phyloP scores from a whole-genome alignment of 2,797 vertebrate genomes.

The Nyctibius grandis region DNA sequence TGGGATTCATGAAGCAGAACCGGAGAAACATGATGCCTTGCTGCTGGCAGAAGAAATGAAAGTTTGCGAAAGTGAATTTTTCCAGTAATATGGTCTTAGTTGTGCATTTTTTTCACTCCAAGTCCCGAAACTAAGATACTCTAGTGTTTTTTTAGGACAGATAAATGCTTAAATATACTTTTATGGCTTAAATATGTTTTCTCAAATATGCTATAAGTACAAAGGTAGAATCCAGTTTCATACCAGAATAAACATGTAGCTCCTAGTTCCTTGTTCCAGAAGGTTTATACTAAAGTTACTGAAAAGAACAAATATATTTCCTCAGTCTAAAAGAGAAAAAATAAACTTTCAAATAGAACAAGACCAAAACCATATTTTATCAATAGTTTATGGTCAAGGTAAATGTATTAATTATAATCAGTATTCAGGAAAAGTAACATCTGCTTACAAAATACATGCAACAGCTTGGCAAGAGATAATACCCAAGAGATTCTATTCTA shows the following conservation, averaged over 20 bases:
- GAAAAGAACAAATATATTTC: neutral
- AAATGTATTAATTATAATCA: neutral
- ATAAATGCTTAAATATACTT: neutral
- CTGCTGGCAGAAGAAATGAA: neutral
- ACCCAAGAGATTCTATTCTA: neutral
- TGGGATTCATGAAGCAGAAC: neutral
- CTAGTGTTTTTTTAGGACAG: neutral
- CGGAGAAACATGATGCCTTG: neutral
- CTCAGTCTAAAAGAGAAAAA: neutral
- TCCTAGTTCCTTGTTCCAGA: neutral
- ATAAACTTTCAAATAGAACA: neutral
- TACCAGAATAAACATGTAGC: neutral
- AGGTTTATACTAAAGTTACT: neutral
- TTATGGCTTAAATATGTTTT: neutral
- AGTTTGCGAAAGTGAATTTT: neutral
- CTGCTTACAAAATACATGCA: neutral
- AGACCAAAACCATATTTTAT: neutral
- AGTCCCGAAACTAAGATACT: neutral
- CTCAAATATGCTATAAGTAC: neutral
- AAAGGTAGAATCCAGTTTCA: neutral
- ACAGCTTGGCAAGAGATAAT: neutral
- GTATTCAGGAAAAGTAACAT: neutral
- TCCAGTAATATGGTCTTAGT: neutral
- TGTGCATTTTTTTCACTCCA: neutral
- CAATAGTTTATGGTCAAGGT: neutral